phyloP scores from a whole-genome alignment of 2,888 invertebrate species.

The Rhamnusium bicolor region DNA sequence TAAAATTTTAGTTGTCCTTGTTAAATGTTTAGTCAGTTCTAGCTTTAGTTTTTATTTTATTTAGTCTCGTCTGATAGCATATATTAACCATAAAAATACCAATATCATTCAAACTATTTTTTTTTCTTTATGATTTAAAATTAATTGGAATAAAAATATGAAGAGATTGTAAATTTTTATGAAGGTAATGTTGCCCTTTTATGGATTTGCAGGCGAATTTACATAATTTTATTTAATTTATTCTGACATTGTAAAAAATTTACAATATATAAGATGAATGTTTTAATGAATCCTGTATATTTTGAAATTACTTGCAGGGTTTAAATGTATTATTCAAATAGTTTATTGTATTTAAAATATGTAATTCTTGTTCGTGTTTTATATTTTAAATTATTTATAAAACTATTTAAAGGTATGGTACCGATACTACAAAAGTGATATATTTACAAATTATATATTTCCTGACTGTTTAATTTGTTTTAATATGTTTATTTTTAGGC shows the following conservation, averaged over 20 bases:
- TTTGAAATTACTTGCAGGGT: not conserved
- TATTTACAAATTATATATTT: slow-evolving; percentile 29
- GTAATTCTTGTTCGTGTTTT: not conserved
- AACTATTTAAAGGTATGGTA: slow-evolving; percentile 1
- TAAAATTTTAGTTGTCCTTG: too few relatives aligned
- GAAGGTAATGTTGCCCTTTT: not conserved
- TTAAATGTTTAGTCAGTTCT: too few relatives aligned
- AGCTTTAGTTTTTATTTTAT: too few relatives aligned
- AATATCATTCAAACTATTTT: too few relatives aligned
- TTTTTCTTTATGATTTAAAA: not conserved
- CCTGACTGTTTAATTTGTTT: slow-evolving; percentile 9
- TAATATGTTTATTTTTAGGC: slow-evolving; percentile 7
- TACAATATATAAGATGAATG: not conserved
- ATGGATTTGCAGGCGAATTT: not conserved
- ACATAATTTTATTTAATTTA: not conserved
- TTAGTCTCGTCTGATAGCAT: too few relatives aligned
- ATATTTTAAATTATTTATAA: slow-evolving; percentile 22
- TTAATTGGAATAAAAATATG: not conserved
- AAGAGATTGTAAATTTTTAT: not conserved
- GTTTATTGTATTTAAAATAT: not conserved
- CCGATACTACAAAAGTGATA: slow-evolving; percentile 26
- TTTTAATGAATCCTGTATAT: not conserved
- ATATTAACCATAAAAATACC: too few relatives aligned
- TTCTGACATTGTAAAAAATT: not conserved
- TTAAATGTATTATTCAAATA: not conserved